Base-by-base conservation (phyloP, 2,797 vertebrate genomes). In the Dicrostonyx torquatus region DNA sequence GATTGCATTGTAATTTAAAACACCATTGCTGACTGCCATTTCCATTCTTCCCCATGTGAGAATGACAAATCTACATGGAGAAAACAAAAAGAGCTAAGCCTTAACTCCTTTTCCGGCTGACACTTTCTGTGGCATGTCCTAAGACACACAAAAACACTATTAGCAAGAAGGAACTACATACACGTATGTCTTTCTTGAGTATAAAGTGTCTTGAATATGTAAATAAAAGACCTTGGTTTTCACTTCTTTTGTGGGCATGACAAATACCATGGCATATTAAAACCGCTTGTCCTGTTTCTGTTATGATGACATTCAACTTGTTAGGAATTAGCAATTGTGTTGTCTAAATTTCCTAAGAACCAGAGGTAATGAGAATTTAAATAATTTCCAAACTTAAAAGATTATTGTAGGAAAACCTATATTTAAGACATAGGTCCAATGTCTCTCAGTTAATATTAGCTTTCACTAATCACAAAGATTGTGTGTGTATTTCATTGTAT, bases 361-460 rank as follows among this genome's bases (percentile, higher is more conserved):
- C 31, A 48, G 6, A 94, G 3, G 18, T 11, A 55, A 26, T n/a
- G 5, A 64, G 18, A 83, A 62, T 79, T 78, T 85, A 87, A 93
- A 58, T 50, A 70, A 66, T 55, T 93, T 91, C 17, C 89, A 45
- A 93, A 94, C 26, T 20, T 43, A 80, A 91, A 85, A 50, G 22
- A 22, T 20, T 6, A 64, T 22, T 45, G 62, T 89, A 76, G 37
- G 31, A 31, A 93, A 92, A 78, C 22, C 50, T 84, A 5, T 78
- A 64, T 60, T 37, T 93, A 29, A 29, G 94, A 73, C 43, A 0
- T 29, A 91, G 60, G 9, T 68, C 9, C n/a, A 58, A 72, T 58
- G 15, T 11, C 6, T 50, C 9, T 29, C 24, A 12, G 5, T 64
- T 12, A 45, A 24, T 43, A 55, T 84, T 84, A 68, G 55, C 94